Conservation (phyloP, 1,140 invertebrate genomes). For the Cecropterus lyciades region DNA sequence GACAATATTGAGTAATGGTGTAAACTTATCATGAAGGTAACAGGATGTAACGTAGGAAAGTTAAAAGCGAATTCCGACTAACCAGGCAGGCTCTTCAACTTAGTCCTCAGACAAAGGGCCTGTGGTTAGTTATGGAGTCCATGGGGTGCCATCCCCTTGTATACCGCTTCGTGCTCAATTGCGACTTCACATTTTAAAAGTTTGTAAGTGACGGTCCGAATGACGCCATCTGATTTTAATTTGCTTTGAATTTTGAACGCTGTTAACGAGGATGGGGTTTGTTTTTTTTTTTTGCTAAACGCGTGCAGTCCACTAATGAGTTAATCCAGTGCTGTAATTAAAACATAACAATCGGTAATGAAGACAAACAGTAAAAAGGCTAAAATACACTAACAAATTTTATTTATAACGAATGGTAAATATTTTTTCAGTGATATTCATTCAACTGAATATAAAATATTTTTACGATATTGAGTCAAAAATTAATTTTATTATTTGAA, state of each 20-base stretch:
- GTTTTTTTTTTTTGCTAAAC: neutral
- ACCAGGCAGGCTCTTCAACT: slow-evolving; percentile 31
- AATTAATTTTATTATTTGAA: no score
- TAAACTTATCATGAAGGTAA: slow-evolving; percentile 4
- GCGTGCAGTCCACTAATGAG: no score
- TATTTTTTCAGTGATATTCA: no score
- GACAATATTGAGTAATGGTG: neutral
- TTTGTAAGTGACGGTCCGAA: slow-evolving; percentile 30
- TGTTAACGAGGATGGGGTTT: slow-evolving; percentile 1
- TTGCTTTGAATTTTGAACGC: slow-evolving; percentile 17
- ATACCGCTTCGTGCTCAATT: slow-evolving; percentile 36
- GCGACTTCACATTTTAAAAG: slow-evolving; percentile 35
- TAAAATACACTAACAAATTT: no score
- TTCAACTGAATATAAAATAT: no score
- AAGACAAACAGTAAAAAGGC: no score
- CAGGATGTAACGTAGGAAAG: slow-evolving; percentile 14
- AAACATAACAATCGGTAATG: no score
- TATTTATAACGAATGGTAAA: no score
- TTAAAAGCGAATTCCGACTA: slow-evolving; percentile 33
- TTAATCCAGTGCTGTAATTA: no score
- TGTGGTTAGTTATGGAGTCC: slow-evolving; percentile 34
- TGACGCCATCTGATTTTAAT: slow-evolving; percentile 27
- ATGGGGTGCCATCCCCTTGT: slow-evolving; percentile 29
- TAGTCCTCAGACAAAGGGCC: slow-evolving; percentile 32
- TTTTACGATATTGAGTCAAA: no score